phyloP scores from a whole-genome alignment of 2,888 invertebrate species.

The Drosophila quinaria region DNA sequence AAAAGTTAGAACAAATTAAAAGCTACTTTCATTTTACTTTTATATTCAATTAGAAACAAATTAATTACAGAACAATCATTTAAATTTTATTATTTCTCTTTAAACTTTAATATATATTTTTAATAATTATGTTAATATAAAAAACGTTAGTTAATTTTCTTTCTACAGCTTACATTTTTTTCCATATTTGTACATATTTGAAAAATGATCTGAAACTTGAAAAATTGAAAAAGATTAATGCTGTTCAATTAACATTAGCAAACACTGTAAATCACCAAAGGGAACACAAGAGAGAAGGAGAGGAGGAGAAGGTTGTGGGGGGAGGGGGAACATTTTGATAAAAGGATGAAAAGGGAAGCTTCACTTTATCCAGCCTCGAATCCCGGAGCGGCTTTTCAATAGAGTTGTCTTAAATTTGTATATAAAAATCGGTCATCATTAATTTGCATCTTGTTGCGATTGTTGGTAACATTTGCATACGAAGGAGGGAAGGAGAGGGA shows the following conservation, averaged over 20 bases:
- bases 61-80: too few relatives aligned
- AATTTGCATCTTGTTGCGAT: slow-evolving; percentile 55
- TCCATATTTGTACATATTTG: too few relatives aligned
- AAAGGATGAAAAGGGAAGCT: slow-evolving; percentile 29
- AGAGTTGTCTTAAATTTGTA: slow-evolving; percentile 71
- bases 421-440: slow-evolving; percentile 70
- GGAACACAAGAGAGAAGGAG: neutral
- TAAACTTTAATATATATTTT: too few relatives aligned
- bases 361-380: slow-evolving; percentile 1
- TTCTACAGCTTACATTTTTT: too few relatives aligned
- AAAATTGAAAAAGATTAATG: slow-evolving; percentile 41
- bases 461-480: slow-evolving; percentile 51
- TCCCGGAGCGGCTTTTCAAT: slow-evolving; percentile 34
- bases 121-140: too few relatives aligned
- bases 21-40: too few relatives aligned
- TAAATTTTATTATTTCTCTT: too few relatives aligned
- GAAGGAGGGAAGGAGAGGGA: neutral
- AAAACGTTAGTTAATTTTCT: too few relatives aligned
- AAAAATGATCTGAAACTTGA: slow-evolving; percentile 2
- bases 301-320: neutral
- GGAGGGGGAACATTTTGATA: slow-evolving; percentile 29
- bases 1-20: too few relatives aligned
- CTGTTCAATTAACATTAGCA: slow-evolving; percentile 34
- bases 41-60: too few relatives aligned
- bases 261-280: slow-evolving; percentile 64